Evolutionary conservation across 2,113 vertebrate genomes (phyloP), one percentile per base, ranked within the genome.

Genomic region (Trachemys scripta): DNA sequence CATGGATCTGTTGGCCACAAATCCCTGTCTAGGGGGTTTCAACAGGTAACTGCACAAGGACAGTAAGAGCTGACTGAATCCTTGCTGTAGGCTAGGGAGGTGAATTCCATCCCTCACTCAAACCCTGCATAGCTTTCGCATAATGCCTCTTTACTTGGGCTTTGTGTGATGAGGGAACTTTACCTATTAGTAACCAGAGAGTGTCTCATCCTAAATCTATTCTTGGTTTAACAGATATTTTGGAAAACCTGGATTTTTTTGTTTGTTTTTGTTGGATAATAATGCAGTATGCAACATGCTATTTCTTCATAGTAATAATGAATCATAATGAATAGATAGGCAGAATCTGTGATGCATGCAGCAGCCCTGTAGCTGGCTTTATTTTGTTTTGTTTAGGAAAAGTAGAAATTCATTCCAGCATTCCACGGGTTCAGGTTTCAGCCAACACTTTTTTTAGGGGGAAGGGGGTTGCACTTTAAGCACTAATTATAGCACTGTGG

Each of bases 401-500:
- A 93, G 42, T 47, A 89, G 78, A 94, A 82, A 90, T 94, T 62
- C 62, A 38, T 94, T 95, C 76, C 91, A 69, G 11, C 87, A 90
- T 96, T 97, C 54, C 83, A 54, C 87, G 80, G 72, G 57, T 96
- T 92, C 87, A 95, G 54, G 82, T 95, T 95, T 96, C 72, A 94
- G 89, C 90, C 90, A 90, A 47, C 54, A 78, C 12, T 57, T 65
- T 19, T 87, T 95, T 90, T 94, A 72, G 50, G 50, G 50, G 13
- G 50, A 50, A 4, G 14, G 50, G 13, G 50, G 29, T 96, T 97
- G 92, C 90, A 94, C 50, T 96, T 95, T 88, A 92, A 93, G 92
- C 80, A 90, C 86, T 97, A 97, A 97, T 96, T 97, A 97, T 84
- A 96, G 86, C 88, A 93, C 96, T 92, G 87, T 88, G 65, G 94